These are phyloP conservation scores for Perognathus longimembris DNA, from an alignment of 2,113 vertebrate genomes.

Conservation along the genomic window DNA sequence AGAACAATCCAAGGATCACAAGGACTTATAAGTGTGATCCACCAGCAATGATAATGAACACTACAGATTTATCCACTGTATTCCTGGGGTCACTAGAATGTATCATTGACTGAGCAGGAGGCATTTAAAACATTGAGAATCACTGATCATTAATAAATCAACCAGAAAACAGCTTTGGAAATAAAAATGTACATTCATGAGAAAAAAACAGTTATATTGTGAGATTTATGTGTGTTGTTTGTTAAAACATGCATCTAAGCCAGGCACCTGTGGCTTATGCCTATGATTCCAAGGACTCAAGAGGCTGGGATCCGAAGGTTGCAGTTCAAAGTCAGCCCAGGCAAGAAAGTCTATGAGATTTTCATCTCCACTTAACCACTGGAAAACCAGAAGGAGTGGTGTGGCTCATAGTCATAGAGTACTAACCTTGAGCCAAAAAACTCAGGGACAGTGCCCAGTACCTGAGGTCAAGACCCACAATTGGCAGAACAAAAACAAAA, in stretches of 20 bases:
- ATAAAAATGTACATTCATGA: background rate
- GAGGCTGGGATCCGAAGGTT: too few relatives aligned
- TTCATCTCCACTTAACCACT: too few relatives aligned
- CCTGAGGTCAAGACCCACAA: too few relatives aligned
- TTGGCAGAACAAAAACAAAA: too few relatives aligned
- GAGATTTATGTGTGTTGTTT: constrained; percentile 13
- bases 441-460: too few relatives aligned
- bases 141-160: background rate
- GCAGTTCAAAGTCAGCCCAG: too few relatives aligned
- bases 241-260: constrained; percentile 3
- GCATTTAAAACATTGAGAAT: constrained; percentile 41
- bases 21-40: background rate
- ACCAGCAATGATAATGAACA: constrained; percentile 12
- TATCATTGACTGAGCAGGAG: background rate
- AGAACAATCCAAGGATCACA: background rate
- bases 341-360: too few relatives aligned
- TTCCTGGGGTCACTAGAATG: background rate
- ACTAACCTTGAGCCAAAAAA: too few relatives aligned
- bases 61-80: background rate
- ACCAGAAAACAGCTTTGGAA: constrained; percentile 17
- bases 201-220: background rate
- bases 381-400: too few relatives aligned
- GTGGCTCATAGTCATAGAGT: too few relatives aligned
- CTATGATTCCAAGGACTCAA: too few relatives aligned
- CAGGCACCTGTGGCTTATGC: too few relatives aligned